These are phyloP conservation scores for Platerodrilus igneus DNA, from an alignment of 2,888 invertebrate species.

Conservation along the genomic window DNA sequence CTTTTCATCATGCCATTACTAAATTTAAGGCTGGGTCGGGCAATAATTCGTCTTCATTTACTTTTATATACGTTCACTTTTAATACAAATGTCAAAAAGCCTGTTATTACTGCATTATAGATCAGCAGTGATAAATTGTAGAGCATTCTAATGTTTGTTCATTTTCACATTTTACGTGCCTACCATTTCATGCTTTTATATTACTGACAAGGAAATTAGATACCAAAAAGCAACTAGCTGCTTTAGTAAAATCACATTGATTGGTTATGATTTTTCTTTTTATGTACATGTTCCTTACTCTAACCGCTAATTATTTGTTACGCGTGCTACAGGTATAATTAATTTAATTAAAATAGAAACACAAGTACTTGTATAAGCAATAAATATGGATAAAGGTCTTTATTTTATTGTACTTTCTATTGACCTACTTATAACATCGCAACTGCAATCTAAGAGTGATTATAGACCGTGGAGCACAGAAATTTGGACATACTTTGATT, in stretches of 20 bases:
- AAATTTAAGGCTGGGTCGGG: slow-evolving; percentile 20
- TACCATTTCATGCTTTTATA: no score
- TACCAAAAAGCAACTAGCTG: no score
- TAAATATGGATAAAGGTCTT: slow-evolving; percentile 10
- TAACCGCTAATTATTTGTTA: no score
- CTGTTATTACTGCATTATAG: slow-evolving; percentile 21
- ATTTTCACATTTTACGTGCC: slow-evolving; percentile 11
- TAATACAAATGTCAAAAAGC: slow-evolving; percentile 10
- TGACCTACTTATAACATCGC: slow-evolving; percentile 12
- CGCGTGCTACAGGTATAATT: no score
- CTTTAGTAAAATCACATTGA: no score
- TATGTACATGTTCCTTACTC: slow-evolving; percentile 1
- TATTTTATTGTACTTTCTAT: slow-evolving; percentile 13
- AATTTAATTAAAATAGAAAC: slow-evolving; percentile 11
- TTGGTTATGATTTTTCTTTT: no score
- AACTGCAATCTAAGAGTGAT: slow-evolving; percentile 8
- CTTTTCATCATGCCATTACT: slow-evolving; percentile 21
- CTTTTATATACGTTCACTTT: slow-evolving; percentile 8
- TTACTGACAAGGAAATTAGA: no score
- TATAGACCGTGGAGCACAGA: no score
- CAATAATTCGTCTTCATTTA: slow-evolving; percentile 18
- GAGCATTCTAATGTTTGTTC: slow-evolving; percentile 5
- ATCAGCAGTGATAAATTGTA: slow-evolving; percentile 15
- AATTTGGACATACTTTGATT: no score
- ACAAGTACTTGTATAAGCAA: slow-evolving; percentile 8